These are phyloP conservation scores for Engraulis encrasicolus DNA, from an alignment of 2,113 vertebrate genomes.

Conservation along the genomic window DNA sequence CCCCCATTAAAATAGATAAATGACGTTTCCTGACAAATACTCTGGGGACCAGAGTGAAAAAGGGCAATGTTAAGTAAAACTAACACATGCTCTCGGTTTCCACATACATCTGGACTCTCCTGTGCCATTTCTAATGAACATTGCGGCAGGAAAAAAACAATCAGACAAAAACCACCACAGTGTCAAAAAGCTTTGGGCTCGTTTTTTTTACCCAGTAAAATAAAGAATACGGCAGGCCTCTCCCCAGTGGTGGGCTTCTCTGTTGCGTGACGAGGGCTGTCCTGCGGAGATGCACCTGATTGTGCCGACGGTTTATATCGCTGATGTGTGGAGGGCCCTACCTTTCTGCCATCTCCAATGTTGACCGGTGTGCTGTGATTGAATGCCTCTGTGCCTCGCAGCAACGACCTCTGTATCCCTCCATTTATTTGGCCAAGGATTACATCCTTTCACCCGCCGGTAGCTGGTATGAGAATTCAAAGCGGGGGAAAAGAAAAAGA, in stretches of 20 bases:
- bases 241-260: too few relatives aligned
- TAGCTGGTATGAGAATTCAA: background rate
- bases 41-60: background rate
- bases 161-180: too few relatives aligned
- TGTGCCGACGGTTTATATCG: too few relatives aligned
- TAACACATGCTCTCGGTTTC: background rate
- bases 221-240: too few relatives aligned
- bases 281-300: too few relatives aligned
- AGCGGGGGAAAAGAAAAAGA: too few relatives aligned
- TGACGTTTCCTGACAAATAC: background rate
- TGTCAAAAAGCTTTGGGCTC: too few relatives aligned
- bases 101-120: background rate
- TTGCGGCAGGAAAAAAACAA: too few relatives aligned
- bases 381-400: background rate
- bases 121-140: background rate
- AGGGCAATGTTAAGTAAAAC: background rate
- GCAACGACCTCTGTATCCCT: background rate
- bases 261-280: too few relatives aligned
- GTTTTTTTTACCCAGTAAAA: too few relatives aligned
- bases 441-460: background rate
- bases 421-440: slow-evolving; percentile 2
- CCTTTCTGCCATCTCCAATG: background rate
- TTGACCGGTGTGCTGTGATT: background rate
- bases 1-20: background rate
- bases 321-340: too few relatives aligned